These are phyloP conservation scores for Tyria jacobaeae DNA, from an alignment of 2,888 invertebrate genomes.

Conservation along the genomic window DNA sequence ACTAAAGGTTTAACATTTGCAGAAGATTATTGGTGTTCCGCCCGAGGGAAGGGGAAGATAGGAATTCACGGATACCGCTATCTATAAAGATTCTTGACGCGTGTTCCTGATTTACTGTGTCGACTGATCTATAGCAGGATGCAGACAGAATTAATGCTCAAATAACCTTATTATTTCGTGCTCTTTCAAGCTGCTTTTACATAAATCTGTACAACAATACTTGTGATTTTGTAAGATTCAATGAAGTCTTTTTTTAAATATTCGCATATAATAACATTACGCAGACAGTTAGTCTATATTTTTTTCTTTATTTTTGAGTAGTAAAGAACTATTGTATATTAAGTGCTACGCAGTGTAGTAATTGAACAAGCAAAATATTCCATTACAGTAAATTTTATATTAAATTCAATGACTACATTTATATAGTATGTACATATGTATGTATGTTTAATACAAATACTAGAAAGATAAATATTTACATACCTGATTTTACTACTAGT, in stretches of 20 bases:
- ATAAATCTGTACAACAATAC: background rate
- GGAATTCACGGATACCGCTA: constrained; percentile 20
- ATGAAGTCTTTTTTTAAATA: background rate
- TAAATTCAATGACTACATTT: too few relatives aligned
- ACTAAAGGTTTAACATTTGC: background rate
- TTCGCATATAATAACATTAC: too few relatives aligned
- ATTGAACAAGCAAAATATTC: too few relatives aligned
- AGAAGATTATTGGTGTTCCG: background rate
- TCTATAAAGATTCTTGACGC: constrained; percentile 42
- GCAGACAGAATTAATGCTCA: constrained; percentile 22
- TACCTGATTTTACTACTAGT: too few relatives aligned
- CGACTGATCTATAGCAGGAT: constrained; percentile 29
- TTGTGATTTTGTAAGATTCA: background rate
- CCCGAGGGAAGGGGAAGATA: background rate
- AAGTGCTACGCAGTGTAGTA: too few relatives aligned
- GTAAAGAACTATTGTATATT: too few relatives aligned
- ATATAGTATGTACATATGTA: too few relatives aligned
- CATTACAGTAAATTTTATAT: too few relatives aligned
- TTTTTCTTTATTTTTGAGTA: too few relatives aligned
- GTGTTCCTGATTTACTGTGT: constrained; percentile 37
- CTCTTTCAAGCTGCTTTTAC: background rate
- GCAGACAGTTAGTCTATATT: too few relatives aligned
- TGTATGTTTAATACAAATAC: too few relatives aligned
- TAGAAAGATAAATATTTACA: too few relatives aligned
- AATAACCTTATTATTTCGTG: constrained; percentile 17